Percentiles rank a stretch among this genome's conserved stretches.
These are phyloP conservation scores for Martes martes DNA, from an alignment of 2,113 vertebrate genomes.

Conservation along the genomic window DNA sequence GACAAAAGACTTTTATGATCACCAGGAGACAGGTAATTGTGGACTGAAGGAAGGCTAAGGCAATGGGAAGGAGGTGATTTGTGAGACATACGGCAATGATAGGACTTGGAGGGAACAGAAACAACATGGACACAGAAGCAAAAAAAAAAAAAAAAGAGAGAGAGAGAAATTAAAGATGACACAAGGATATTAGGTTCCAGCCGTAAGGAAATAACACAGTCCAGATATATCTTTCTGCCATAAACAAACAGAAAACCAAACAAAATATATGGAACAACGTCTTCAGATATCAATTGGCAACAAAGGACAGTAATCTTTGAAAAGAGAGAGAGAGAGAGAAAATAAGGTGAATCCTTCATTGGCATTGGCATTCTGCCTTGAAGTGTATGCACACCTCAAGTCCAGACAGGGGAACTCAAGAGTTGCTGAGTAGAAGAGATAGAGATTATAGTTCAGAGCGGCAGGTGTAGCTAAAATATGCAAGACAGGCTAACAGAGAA, in stretches of 20 bases:
- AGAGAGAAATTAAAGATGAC: background rate
- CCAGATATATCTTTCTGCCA: constrained; percentile 1
- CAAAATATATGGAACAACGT: background rate
- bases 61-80: background rate
- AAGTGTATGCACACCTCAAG: constrained; percentile 20
- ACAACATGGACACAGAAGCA: background rate
- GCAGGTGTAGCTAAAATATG: background rate
- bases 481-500: background rate
- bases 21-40: background rate
- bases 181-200: background rate
- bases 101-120: background rate
- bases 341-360: background rate
- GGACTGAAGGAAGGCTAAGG: background rate
- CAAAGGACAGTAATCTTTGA: background rate
- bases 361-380: constrained; percentile 6
- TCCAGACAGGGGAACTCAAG: background rate
- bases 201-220: background rate
- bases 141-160: background rate
- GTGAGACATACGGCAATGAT: background rate
- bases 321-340: background rate
- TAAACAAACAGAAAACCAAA: constrained; percentile 18
- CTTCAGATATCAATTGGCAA: background rate
- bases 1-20: background rate
- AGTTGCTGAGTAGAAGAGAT: background rate
- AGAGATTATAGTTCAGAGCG: background rate